Percentiles rank a stretch among this genome's conserved stretches.
These are phyloP conservation scores for Cephalopachus bancanus DNA, from an alignment of 2,797 vertebrate species.

Conservation along the genomic window DNA sequence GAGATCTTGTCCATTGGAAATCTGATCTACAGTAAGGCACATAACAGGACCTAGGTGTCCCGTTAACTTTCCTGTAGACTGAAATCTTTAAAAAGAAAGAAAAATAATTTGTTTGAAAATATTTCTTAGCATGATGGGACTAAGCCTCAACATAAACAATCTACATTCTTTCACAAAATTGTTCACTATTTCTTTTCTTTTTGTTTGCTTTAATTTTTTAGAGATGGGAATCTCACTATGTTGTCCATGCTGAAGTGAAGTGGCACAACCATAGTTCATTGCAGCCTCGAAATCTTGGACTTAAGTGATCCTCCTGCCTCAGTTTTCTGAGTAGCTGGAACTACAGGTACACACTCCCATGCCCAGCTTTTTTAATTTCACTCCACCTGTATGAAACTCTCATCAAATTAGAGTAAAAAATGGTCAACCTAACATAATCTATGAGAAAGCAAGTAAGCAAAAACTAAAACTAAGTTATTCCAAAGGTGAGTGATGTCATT, in stretches of 20 bases:
- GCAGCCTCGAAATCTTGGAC: background rate
- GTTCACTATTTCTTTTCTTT: constrained; percentile 2
- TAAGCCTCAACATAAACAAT: background rate
- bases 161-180: constrained; percentile 26
- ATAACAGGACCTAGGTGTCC: constrained; percentile 97
- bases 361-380: constrained; percentile 23
- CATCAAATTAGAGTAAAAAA: background rate
- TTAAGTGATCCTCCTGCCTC: background rate
- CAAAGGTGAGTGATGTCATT: background rate
- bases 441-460: background rate
- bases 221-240: background rate
- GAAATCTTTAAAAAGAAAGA: constrained; percentile 91
- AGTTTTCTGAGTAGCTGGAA: background rate
- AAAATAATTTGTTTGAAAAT: constrained; percentile 51
- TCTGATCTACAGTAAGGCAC: constrained; percentile 95
- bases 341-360: background rate
- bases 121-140: background rate
- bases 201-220: background rate
- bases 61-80: constrained; percentile 97
- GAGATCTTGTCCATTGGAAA: constrained; percentile 95
- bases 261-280: fast-evolving
- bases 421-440: background rate
- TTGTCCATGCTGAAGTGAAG: background rate
- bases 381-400: background rate
- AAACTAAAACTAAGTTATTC: background rate